Evolutionary conservation across 2,113 vertebrate species (phyloP).

Genomic region (Tetrax tetrax): DNA sequence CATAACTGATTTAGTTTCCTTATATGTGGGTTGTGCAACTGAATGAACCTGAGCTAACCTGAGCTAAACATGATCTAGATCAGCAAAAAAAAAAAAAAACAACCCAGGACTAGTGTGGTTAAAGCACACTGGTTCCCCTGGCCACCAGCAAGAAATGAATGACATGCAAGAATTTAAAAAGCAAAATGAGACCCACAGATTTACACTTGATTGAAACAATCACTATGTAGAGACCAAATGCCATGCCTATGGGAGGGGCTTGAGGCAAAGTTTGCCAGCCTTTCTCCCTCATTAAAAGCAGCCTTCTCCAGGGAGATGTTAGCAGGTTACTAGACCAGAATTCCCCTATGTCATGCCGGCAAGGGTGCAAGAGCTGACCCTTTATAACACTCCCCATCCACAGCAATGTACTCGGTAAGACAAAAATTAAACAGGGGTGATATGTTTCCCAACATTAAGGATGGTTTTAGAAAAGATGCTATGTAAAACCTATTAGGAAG

Average conservation of each 20-base stretch:
- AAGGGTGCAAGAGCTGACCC: not conserved
- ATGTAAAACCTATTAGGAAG: not conserved
- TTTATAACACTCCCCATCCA: not conserved
- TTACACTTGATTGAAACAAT: not conserved
- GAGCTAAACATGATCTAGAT: not conserved
- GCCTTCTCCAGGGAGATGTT: not conserved
- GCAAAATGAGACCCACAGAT: not conserved
- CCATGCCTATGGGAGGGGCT: fast-evolving
- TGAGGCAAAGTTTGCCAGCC: not conserved
- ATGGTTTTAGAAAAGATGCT: not conserved
- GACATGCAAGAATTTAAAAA: not conserved
- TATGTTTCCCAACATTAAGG: not conserved
- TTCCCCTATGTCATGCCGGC: not conserved
- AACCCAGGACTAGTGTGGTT: not conserved
- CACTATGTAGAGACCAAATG: not conserved
- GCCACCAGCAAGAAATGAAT: not conserved
- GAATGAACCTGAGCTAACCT: not conserved
- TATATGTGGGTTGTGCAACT: not conserved
- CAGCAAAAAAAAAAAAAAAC: not conserved
- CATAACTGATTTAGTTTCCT: not conserved
- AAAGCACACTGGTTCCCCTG: not conserved
- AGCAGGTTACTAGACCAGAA: not conserved
- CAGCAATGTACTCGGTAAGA: not conserved
- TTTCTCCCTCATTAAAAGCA: not conserved
- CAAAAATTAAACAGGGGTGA: not conserved